A percentile compares a stretch with the other conserved stretches of the same genome.
Conservation (phyloP, 2,797 vertebrate genomes). For the Poecilia wingei region DNA sequence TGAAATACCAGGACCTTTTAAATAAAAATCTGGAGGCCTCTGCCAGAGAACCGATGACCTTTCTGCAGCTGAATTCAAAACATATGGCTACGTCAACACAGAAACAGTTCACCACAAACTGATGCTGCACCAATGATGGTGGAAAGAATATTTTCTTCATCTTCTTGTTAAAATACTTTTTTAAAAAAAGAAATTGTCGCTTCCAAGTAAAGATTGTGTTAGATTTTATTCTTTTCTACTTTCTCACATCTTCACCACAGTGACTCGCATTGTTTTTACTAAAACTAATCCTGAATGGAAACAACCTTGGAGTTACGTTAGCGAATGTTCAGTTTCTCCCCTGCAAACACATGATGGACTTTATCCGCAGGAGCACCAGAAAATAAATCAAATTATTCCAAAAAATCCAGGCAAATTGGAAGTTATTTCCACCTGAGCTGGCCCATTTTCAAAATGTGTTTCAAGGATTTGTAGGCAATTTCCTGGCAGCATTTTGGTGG, state of each 20-base stretch:
- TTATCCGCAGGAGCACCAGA: background rate
- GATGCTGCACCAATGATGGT: background rate
- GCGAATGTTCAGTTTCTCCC: background rate
- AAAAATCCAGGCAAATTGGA: background rate
- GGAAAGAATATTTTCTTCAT: background rate
- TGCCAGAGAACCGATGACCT: background rate
- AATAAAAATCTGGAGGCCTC: background rate
- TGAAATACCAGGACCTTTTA: background rate
- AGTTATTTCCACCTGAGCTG: background rate
- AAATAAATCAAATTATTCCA: background rate
- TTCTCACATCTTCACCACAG: background rate
- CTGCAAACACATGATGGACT: background rate
- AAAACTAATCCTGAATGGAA: background rate
- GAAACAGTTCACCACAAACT: background rate
- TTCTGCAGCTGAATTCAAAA: background rate
- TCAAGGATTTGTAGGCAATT: conserved; percentile 6
- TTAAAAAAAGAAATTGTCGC: background rate
- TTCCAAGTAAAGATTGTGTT: background rate
- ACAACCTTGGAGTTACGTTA: background rate
- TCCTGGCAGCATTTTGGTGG: background rate
- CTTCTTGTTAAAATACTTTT: background rate
- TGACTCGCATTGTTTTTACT: background rate
- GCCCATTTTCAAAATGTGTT: conserved; percentile 1
- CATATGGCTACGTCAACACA: background rate
- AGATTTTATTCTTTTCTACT: background rate